Evolutionary conservation across 2,888 invertebrate genomes (phyloP).

Genomic region (Aphidoletes aphidimyza): DNA sequence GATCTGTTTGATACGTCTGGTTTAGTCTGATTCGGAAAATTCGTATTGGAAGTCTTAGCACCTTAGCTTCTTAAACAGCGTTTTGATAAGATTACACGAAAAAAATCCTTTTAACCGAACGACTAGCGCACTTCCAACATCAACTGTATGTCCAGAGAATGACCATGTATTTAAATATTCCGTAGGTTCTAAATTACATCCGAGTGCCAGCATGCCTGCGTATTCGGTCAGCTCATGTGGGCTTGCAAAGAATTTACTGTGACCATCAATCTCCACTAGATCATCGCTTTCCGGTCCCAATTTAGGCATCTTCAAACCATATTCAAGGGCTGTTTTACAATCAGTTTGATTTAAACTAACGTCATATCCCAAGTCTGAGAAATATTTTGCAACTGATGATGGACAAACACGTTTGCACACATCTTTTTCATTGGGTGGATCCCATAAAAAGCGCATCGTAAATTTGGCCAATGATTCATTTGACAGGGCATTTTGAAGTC

Average conservation of each 20-base stretch:
- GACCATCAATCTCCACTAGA: not conserved
- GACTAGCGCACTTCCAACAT: conserved; percentile 53
- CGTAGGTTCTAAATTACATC: conserved; percentile 59
- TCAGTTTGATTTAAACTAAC: conserved; percentile 67
- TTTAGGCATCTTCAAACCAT: conserved; percentile 66
- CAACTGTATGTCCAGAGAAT: conserved; percentile 65
- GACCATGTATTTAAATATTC: conserved; percentile 63
- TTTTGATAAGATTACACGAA: conserved; percentile 64
- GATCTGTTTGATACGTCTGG: not conserved
- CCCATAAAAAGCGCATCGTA: conserved; percentile 65
- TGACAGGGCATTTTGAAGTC: conserved; percentile 56
- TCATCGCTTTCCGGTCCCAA: conserved; percentile 58
- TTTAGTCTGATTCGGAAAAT: not conserved
- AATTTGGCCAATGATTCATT: conserved; percentile 58
- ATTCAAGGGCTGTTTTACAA: conserved; percentile 62
- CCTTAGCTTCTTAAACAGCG: conserved; percentile 64
- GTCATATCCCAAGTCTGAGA: conserved; percentile 66
- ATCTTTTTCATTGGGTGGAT: conserved; percentile 65
- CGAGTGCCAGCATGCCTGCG: conserved; percentile 69
- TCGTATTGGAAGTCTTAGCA: conserved; percentile 58
- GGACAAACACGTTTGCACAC: conserved; percentile 66
- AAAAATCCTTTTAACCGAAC: conserved; percentile 68
- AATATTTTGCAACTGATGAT: conserved; percentile 72
- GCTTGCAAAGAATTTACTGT: conserved; percentile 32
- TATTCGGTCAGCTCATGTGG: conserved; percentile 68